Conservation (phyloP, 2,113 vertebrate genomes). For the Athene cunicularia region DNA sequence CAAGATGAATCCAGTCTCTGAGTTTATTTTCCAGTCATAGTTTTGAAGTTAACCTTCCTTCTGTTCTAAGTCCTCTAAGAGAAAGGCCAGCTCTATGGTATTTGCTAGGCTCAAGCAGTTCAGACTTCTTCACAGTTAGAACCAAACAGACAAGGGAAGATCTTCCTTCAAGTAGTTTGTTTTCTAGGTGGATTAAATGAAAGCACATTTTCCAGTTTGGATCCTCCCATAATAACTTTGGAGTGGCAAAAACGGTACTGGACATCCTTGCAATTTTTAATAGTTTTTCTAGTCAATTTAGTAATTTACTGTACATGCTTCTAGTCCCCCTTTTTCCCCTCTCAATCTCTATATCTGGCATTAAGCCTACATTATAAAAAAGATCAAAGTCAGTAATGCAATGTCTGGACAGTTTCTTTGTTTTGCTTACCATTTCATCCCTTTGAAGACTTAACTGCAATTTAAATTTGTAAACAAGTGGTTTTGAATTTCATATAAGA, state of each 20-base stretch:
- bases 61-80: neutral
- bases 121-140: neutral
- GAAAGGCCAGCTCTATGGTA: neutral
- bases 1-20: neutral
- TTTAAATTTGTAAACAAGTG: neutral
- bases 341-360: neutral
- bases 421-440: conserved; percentile 16
- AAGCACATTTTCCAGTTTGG: neutral
- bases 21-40: neutral
- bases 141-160: neutral
- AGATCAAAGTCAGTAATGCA: conserved; percentile 56
- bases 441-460: conserved; percentile 42
- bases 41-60: neutral
- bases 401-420: conserved; percentile 48
- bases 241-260: neutral
- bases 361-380: conserved; percentile 17
- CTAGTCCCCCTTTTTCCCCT: neutral
- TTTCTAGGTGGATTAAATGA: neutral
- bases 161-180: neutral
- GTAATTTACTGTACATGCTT: neutral
- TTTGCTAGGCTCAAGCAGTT: neutral
- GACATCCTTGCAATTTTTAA: neutral
- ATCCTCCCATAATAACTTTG: neutral
- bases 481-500: neutral
- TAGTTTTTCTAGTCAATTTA: neutral